phyloP scores from a whole-genome alignment of 1,140 invertebrate species.

The Arion vulgaris region DNA sequence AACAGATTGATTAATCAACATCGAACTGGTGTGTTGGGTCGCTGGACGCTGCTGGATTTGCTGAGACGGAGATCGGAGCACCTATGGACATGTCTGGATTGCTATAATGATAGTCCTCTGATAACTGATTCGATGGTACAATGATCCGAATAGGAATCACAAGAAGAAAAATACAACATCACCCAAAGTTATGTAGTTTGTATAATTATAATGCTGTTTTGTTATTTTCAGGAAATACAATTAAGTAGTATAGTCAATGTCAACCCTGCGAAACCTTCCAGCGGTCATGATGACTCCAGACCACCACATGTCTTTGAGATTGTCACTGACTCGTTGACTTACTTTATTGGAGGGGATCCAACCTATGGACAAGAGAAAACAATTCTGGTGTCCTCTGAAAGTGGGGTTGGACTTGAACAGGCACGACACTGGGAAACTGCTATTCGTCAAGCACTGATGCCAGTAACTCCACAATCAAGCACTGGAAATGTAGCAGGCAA shows the following conservation, averaged over 20 bases:
- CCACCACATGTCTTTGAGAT: slow-evolving; percentile 71
- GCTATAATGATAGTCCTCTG: no score
- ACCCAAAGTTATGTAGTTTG: no score
- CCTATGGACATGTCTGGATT: no score
- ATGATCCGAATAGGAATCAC: no score
- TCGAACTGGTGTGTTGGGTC: no score
- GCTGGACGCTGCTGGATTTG: no score
- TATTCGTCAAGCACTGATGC: slow-evolving; percentile 94
- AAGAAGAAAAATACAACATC: no score
- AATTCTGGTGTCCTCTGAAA: slow-evolving; percentile 67
- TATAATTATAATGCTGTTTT: no score
- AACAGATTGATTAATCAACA: no score
- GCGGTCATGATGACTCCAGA: slow-evolving; percentile 48
- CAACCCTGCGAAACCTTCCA: slow-evolving; percentile 57
- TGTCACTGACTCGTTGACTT: slow-evolving; percentile 79
- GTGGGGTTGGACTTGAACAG: slow-evolving; percentile 87
- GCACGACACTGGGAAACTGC: slow-evolving; percentile 95
- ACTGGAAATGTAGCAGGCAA: slow-evolving; percentile 13
- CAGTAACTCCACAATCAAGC: slow-evolving; percentile 81
- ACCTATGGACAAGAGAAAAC: slow-evolving; percentile 62
- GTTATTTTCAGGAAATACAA: slow-evolving; percentile 65
- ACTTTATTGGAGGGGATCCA: slow-evolving; percentile 68
- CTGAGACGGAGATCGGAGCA: no score
- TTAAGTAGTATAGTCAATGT: slow-evolving; percentile 64
- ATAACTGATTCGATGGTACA: no score